Evolutionary conservation across 2,113 vertebrate genomes (phyloP), one percentile per base, ranked within the genome.

Genomic region (Dicaeum eximium): DNA sequence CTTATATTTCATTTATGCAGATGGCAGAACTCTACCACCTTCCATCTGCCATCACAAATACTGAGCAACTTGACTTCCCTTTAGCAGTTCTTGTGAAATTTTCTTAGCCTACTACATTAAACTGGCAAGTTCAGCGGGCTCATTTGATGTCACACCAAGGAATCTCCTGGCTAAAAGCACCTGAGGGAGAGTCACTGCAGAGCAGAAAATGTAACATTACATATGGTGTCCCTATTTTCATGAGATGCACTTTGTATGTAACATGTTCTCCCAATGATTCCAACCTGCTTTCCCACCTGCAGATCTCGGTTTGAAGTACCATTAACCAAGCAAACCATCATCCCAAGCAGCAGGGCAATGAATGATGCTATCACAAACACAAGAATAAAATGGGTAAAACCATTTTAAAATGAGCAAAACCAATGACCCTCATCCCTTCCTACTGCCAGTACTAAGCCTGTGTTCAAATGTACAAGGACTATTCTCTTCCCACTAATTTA

Each of bases 201-300:
- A 88, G 65, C 13, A 74, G 24, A 84, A 65, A 82, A 81, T 56
- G 58, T 16, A 35, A 67, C 62, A 42, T 20, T 33, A 54, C 2
- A 14, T 3, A 54, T 0, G 0, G 10, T 13, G 7, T 4, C 53
- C 24, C n/a, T 70, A 35, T 27, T 67, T 77, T 61, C 37, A 57
- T 11, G 5, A 80, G 58, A 56, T 35, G 24, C 5, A 30, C 15
- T 72, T 51, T 51, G n/a, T 8, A 28, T 3, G 2, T 19, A 54
- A 38, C 0, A 0, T 10, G 9, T 45, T 83, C 64, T 80, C 38
- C 38, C 22, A 50, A 1, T 1, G 3, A 80, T 67, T 31, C 45
- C 50, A 74, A 84, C 60, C 27, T 50, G 2, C 66, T 28, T 58
- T 84, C 42, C 56, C 27, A 88, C 17, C 24, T 54, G 33, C 19